Conservation (phyloP, 2,113 vertebrate genomes). For the Phaethornis superciliosus region DNA sequence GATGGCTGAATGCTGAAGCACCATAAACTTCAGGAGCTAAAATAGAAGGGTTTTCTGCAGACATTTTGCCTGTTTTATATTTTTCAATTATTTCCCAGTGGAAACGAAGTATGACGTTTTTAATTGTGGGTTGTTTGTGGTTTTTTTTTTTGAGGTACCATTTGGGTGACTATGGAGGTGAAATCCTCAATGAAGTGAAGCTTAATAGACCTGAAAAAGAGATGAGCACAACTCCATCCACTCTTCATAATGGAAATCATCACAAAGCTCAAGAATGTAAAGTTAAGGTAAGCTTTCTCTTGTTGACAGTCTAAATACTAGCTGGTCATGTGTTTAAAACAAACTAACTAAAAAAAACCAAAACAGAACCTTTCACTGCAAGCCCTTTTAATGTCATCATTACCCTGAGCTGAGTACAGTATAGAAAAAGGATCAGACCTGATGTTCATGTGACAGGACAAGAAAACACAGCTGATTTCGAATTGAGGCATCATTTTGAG, state of each 20-base stretch:
- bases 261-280: slow-evolving; percentile 88
- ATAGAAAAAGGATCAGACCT: neutral
- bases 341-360: neutral
- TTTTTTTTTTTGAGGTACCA: slow-evolving; percentile 80
- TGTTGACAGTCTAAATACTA: neutral
- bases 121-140: neutral
- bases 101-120: neutral
- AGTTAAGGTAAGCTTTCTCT: slow-evolving; percentile 80
- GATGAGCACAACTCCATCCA: slow-evolving; percentile 75
- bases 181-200: slow-evolving; percentile 88
- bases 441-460: neutral
- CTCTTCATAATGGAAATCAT: slow-evolving; percentile 86
- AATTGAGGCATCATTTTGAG: neutral
- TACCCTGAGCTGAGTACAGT: neutral
- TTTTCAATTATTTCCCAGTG: neutral
- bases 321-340: neutral
- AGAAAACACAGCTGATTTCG: neutral
- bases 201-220: slow-evolving; percentile 87
- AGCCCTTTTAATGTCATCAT: neutral
- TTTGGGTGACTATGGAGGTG: slow-evolving; percentile 90
- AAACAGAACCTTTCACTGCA: neutral
- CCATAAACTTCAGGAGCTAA: neutral
- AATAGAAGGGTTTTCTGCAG: neutral
- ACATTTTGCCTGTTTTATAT: neutral
- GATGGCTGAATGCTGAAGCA: neutral